Conservation (phyloP, 2,797 vertebrate genomes). For the Epinephelus coioides region DNA sequence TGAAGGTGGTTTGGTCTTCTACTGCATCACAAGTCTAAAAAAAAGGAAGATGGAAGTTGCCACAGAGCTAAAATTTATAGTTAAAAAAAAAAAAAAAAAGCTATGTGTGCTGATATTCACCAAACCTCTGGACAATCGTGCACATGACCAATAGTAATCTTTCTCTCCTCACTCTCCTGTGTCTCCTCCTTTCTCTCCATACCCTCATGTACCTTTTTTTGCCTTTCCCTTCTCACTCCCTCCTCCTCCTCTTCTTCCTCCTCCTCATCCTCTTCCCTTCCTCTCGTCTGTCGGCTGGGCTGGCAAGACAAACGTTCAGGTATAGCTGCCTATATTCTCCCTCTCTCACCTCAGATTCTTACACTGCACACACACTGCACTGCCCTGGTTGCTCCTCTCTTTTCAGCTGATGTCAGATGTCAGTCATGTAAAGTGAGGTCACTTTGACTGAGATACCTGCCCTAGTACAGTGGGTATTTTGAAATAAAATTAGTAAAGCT, state of each 20-base stretch:
- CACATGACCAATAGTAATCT: conserved; percentile 75
- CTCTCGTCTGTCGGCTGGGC: conserved; percentile 83
- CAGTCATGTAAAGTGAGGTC: not conserved
- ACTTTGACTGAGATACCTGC: not conserved
- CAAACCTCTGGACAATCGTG: conserved; percentile 45
- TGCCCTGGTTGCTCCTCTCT: conserved; percentile 53
- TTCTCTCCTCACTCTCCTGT: conserved; percentile 80
- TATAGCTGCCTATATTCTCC: conserved; percentile 85
- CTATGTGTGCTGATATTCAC: conserved; percentile 37
- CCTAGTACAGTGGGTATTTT: not conserved
- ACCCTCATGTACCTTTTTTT: conserved; percentile 62
- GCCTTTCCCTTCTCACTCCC: conserved; percentile 62
- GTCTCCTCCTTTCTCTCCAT: conserved; percentile 71
- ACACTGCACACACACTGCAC: conserved; percentile 60
- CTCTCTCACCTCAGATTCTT: conserved; percentile 80
- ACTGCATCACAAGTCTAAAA: conserved; percentile 3
- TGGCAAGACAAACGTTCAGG: conserved; percentile 89
- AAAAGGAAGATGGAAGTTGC: not conserved
- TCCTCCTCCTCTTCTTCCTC: conserved; percentile 42
- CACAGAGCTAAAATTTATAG: not conserved
- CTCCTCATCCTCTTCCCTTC: conserved; percentile 56
- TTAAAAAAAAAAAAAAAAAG: not conserved
- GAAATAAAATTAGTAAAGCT: not conserved
- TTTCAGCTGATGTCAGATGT: conserved; percentile 59
- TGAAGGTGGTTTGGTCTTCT: conserved; percentile 13